phyloP scores from a whole-genome alignment of 2,888 invertebrate species.

The Conomelus anceps region DNA sequence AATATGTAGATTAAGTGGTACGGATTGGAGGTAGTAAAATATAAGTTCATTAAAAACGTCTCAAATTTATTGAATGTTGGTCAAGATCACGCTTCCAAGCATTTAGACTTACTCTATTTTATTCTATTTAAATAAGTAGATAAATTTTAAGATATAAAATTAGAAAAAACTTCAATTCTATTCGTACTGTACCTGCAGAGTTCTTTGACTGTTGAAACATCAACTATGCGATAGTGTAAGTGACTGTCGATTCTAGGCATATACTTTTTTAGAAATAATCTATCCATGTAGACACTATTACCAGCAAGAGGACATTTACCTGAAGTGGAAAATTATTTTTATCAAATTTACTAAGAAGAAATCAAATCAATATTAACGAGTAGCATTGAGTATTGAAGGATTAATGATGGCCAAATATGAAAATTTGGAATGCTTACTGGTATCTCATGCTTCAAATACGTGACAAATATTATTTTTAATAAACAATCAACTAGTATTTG shows the following conservation, averaged over 20 bases:
- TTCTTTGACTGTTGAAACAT: slow-evolving; percentile 87
- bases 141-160: no score
- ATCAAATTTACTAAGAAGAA: background rate
- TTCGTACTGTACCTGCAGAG: slow-evolving; percentile 45
- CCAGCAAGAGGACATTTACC: slow-evolving; percentile 74
- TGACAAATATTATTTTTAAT: no score
- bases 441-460: no score
- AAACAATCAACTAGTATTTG: no score
- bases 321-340: slow-evolving; percentile 28
- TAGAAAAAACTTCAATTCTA: background rate
- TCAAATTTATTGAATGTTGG: no score
- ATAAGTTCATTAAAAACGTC: no score
- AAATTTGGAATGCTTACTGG: background rate
- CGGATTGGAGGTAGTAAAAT: no score
- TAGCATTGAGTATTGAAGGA: background rate
- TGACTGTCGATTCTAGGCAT: slow-evolving; percentile 74
- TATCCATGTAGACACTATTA: slow-evolving; percentile 81
- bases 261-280: slow-evolving; percentile 69
- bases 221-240: slow-evolving; percentile 87
- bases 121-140: no score
- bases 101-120: no score
- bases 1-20: no score
- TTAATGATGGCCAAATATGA: background rate
- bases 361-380: background rate
- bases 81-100: no score